Percentiles rank a stretch among this genome's conserved stretches.
phyloP scores from a whole-genome alignment of 2,113 vertebrate species.

The Alligator sinensis region DNA sequence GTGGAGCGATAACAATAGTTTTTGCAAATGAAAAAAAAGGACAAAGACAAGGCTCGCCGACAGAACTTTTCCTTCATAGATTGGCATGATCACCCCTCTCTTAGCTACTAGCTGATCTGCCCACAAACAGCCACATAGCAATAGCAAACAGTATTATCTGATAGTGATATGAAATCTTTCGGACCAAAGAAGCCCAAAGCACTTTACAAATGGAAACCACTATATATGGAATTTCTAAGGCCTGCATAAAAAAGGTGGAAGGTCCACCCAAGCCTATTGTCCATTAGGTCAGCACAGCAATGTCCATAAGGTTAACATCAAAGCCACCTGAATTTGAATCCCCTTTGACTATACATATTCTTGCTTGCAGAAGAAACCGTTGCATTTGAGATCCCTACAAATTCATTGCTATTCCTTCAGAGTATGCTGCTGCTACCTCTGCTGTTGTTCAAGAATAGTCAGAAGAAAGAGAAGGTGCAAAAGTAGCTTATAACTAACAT shows the following conservation, averaged over 20 bases:
- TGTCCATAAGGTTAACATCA: no score
- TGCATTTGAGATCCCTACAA: not conserved
- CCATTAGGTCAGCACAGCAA: no score
- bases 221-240: not conserved
- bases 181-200: not conserved
- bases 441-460: not conserved
- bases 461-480: not conserved
- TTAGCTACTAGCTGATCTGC: not conserved
- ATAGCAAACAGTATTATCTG: not conserved
- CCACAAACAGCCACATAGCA: not conserved
- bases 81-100: not conserved
- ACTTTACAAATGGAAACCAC: not conserved
- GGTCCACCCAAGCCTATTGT: no score
- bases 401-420: conserved; percentile 6
- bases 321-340: no score
- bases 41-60: not conserved
- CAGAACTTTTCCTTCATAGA: not conserved
- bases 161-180: not conserved
- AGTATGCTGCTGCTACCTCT: not conserved
- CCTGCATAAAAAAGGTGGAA: not conserved
- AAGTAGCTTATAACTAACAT: not conserved
- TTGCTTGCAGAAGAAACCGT: not conserved
- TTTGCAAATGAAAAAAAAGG: not conserved
- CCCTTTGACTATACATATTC: not conserved
- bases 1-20: not conserved